Evolutionary conservation across 2,113 vertebrate species (phyloP), one percentile per base, ranked within the genome.

Genomic region (Perca flavescens): DNA sequence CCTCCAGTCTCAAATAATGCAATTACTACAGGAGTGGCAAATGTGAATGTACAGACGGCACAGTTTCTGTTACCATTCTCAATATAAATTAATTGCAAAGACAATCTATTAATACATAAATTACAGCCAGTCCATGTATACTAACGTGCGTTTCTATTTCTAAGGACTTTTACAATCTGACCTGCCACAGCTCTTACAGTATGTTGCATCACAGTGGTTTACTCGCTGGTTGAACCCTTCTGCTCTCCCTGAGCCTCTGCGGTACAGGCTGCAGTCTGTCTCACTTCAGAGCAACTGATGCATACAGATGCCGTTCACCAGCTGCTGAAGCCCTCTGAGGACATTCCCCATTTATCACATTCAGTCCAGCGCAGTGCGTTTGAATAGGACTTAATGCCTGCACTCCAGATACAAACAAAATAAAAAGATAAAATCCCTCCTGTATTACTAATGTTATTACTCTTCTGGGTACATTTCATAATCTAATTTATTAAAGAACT

Each of bases 131-230:
- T 49, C 15, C 34, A 49, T 69, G 54, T 52, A 66, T 50, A 36
- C 67, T 73, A 4, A 21, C 22, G 19, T 28, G n/a, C 7, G 0
- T 71, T 31, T 65, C 25, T 65, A 58, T 25, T 25, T 25, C 25
- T 46, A 36, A 54, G 36, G 25, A 21, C 36, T 77, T 17, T 62
- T 40, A 54, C 19, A 77, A 12, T 61, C 14, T 9, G 47, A 74
- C 52, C 65, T 19, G 9, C 49, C 58, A 57, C 17, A 50, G 72
- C 74, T 86, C 89, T 94, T 93, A 77, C 92, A 80, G 3, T 58
- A 74, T 69, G 85, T 95, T 94, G 92, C 95, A 93, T 95, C 90
- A 90, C 87, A 87, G 66, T 47, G 14, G 25, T 66, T 84, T n/a
- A 47, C 60, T 78, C 25, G 10, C 70, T 70, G 53, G 40, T n/a